Conservation (phyloP, 2,797 vertebrate species). For the Adelosebastes latens region DNA sequence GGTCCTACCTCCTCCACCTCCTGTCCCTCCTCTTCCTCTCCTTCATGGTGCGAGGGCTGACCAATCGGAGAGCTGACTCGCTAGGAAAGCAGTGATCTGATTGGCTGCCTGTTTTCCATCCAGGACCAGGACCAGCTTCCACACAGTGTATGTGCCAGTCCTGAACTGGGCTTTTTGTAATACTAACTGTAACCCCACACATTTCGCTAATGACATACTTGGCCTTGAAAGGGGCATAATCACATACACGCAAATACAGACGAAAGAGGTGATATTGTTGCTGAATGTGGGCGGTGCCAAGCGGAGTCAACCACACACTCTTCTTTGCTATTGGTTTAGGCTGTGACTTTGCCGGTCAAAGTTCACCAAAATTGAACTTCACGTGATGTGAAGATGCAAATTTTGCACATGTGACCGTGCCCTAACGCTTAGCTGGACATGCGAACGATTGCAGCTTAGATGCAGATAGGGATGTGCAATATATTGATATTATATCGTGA, state of each 20-base stretch:
- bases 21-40: constrained; percentile 54
- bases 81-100: constrained; percentile 67
- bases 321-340: too few relatives aligned
- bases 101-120: constrained; percentile 62
- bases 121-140: not conserved
- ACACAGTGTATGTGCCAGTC: too few relatives aligned
- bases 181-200: not conserved
- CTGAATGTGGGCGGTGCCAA: too few relatives aligned
- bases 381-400: too few relatives aligned
- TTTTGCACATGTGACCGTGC: too few relatives aligned
- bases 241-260: too few relatives aligned
- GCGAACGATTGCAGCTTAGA: not conserved
- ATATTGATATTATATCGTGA: too few relatives aligned
- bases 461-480: not conserved
- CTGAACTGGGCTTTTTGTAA: too few relatives aligned
- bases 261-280: too few relatives aligned
- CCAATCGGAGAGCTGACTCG: constrained; percentile 60
- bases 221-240: not conserved
- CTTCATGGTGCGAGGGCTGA: constrained; percentile 52
- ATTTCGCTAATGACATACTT: not conserved
- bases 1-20: constrained; percentile 63
- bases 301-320: too few relatives aligned
- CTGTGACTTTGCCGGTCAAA: too few relatives aligned
- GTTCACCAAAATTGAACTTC: too few relatives aligned
- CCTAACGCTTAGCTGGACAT: not conserved